phyloP scores from a whole-genome alignment of 2,113 vertebrate genomes.

The Misgurnus mizolepis region DNA sequence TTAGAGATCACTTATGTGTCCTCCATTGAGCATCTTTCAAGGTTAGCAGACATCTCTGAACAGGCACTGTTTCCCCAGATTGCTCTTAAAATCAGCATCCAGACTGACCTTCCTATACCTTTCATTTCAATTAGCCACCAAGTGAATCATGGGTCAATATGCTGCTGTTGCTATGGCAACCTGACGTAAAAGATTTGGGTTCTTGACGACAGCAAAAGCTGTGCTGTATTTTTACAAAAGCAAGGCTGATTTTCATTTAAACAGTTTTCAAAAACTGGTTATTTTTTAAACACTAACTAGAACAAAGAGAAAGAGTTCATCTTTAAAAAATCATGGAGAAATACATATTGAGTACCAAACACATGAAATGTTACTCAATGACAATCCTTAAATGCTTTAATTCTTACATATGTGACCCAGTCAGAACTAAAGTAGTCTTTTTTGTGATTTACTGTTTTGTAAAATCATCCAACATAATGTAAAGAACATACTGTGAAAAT shows the following conservation, averaged over 20 bases:
- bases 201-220: not conserved
- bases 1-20: not conserved
- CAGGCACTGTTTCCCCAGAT: not conserved
- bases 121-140: conserved; percentile 30
- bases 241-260: no score
- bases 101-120: conserved; percentile 11
- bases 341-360: not conserved
- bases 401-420: no score
- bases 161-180: conserved; percentile 1
- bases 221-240: not conserved
- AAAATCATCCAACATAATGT: no score
- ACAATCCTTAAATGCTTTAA: no score
- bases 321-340: not conserved
- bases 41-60: conserved; percentile 18
- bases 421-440: no score
- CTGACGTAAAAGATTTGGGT: conserved; percentile 10
- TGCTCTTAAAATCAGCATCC: conserved; percentile 16
- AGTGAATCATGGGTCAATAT: conserved; percentile 33
- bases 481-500: no score
- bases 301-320: not conserved
- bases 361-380: no score
- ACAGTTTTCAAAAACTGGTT: no score
- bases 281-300: no score
- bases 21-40: conserved; percentile 15
- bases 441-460: no score